Conservation (phyloP, 1,140 invertebrate species). For the Drosophila arizonae region DNA sequence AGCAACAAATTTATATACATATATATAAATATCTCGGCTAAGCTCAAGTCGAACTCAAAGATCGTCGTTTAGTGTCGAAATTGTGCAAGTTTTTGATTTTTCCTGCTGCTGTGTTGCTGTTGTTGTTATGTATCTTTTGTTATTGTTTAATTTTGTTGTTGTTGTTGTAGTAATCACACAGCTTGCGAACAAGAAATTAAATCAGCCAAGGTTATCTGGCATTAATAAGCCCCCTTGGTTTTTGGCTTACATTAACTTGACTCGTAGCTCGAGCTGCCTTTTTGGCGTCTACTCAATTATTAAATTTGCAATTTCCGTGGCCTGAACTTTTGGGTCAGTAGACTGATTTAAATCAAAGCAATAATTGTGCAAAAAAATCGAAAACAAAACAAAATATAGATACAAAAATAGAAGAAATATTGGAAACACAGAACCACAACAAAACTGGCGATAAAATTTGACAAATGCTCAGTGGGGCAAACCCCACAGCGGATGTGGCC, state of each 20-base stretch:
- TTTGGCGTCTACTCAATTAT: constrained; percentile 73
- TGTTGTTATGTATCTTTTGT: constrained; percentile 36
- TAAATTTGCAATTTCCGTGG: constrained; percentile 83
- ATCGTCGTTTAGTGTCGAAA: constrained; percentile 78
- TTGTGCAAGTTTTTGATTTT: constrained; percentile 80
- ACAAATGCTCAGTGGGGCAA: constrained; percentile 54
- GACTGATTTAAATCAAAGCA: constrained; percentile 82
- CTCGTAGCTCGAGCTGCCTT: constrained; percentile 23
- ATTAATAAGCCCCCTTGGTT: constrained; percentile 75
- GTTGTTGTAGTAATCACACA: constrained; percentile 64
- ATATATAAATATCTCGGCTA: neutral
- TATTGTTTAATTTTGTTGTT: constrained; percentile 25
- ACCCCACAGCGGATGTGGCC: constrained; percentile 59
- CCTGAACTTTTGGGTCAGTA: constrained; percentile 82
- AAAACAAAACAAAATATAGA: constrained; percentile 18
- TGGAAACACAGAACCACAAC: constrained; percentile 17
- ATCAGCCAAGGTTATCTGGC: constrained; percentile 81
- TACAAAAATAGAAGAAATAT: constrained; percentile 11
- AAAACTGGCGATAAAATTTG: constrained; percentile 55
- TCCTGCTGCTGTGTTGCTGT: constrained; percentile 38
- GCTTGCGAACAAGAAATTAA: constrained; percentile 73
- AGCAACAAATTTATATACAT: constrained; percentile 6
- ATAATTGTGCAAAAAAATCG: constrained; percentile 69
- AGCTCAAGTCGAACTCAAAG: constrained; percentile 42
- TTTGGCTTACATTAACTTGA: constrained; percentile 25